Conservation (phyloP, 2,797 vertebrate genomes). For the Gallinago stenura region DNA sequence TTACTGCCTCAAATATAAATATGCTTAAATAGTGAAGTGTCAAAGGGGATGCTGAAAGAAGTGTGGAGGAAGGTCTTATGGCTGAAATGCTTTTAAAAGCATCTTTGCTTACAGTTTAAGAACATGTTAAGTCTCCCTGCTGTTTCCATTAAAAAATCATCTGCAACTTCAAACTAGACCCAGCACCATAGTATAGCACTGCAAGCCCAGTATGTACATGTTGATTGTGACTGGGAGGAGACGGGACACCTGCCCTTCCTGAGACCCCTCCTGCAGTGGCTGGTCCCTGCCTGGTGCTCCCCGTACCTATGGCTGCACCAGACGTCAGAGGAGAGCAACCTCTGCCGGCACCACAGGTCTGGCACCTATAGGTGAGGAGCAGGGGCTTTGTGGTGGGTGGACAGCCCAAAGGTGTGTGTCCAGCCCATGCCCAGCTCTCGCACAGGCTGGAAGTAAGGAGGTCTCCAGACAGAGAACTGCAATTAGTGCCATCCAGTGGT, state of each 20-base stretch:
- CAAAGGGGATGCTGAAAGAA: not conserved
- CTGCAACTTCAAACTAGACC: not conserved
- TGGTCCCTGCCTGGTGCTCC: rapidly evolving
- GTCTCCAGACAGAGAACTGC: not conserved
- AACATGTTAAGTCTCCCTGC: not conserved
- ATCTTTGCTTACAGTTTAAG: not conserved
- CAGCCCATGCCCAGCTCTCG: rapidly evolving
- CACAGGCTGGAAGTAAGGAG: not conserved
- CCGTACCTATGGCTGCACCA: rapidly evolving
- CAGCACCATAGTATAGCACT: not conserved
- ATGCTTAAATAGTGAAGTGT: not conserved
- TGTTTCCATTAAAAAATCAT: not conserved
- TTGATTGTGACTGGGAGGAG: not conserved
- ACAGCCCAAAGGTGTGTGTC: too few relatives aligned
- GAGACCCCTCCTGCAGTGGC: too few relatives aligned
- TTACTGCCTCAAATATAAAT: not conserved
- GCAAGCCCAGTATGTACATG: rapidly evolving
- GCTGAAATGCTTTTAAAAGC: not conserved
- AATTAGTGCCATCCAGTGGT: rapidly evolving
- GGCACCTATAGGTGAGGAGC: not conserved
- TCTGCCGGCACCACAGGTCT: too few relatives aligned
- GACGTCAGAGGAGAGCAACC: not conserved
- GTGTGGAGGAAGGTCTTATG: not conserved
- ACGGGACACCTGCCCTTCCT: rapidly evolving
- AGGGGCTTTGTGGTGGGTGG: too few relatives aligned